Percentiles rank a stretch among this genome's conserved stretches.
These are phyloP conservation scores for Himalopsyche phryganea DNA, from an alignment of 1,140 invertebrate genomes.

Conservation along the genomic window DNA sequence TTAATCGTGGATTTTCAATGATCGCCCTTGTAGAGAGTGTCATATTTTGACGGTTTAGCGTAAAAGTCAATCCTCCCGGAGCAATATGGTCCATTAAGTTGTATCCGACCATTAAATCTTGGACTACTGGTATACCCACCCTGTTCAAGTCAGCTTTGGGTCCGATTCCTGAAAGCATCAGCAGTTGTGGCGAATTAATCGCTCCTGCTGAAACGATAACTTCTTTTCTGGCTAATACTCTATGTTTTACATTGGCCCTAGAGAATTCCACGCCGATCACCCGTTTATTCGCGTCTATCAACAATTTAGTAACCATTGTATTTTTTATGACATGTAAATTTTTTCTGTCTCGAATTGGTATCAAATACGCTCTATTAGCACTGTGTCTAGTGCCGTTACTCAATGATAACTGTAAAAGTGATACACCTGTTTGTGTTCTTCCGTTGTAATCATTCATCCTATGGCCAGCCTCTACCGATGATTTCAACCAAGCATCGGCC, in stretches of 20 bases:
- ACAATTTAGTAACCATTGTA: constrained; percentile 65
- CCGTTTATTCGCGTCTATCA: constrained; percentile 67
- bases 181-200: constrained; percentile 70
- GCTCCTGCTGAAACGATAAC: constrained; percentile 74
- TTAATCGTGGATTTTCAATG: constrained; percentile 12
- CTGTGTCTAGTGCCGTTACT: constrained; percentile 71
- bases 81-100: constrained; percentile 79
- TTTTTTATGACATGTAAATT: constrained; percentile 66
- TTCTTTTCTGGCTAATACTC: constrained; percentile 64
- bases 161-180: constrained; percentile 81
- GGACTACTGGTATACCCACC: constrained; percentile 59
- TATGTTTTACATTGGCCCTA: constrained; percentile 51
- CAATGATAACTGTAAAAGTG: constrained; percentile 63
- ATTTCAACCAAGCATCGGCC: constrained; percentile 64
- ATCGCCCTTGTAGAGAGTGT: constrained; percentile 27
- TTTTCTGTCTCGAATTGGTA: constrained; percentile 57
- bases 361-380: constrained; percentile 69
- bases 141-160: constrained; percentile 64
- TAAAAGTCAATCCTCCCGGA: constrained; percentile 64
- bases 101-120: constrained; percentile 72
- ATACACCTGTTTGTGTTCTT: constrained; percentile 59
- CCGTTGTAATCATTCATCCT: constrained; percentile 73
- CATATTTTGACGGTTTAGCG: constrained; percentile 53
- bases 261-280: constrained; percentile 63
- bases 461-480: constrained; percentile 63